phyloP scores from a whole-genome alignment of 2,888 invertebrate genomes.

The Shargacucullia verbasci region DNA sequence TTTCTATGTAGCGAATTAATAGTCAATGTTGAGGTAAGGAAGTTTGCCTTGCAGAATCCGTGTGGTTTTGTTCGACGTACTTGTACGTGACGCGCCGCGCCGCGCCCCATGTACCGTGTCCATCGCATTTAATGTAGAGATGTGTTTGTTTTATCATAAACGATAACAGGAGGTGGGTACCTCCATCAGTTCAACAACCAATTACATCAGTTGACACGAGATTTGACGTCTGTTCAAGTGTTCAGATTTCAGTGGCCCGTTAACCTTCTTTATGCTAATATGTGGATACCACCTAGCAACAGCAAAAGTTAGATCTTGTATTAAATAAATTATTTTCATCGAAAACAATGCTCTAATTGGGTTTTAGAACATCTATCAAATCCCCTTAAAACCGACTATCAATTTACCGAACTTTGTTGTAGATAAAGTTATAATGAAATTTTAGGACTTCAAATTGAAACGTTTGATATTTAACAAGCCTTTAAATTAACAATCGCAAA shows the following conservation, averaged over 20 bases:
- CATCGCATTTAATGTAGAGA: conserved; percentile 25
- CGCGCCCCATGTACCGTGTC: too few species aligned
- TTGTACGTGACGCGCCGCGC: conserved; percentile 23
- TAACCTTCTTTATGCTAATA: too few species aligned
- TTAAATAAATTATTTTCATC: conserved; percentile 11
- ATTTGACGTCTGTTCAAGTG: too few species aligned
- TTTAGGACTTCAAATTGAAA: conserved; percentile 47
- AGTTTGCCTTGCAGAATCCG: conserved; percentile 36
- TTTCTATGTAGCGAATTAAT: conserved; percentile 54
- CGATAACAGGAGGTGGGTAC: conserved; percentile 7
- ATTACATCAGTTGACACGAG: too few species aligned
- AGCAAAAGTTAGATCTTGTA: not conserved
- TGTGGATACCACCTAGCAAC: too few species aligned
- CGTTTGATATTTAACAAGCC: conserved; percentile 48
- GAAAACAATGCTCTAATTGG: conserved; percentile 41
- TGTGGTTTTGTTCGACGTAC: conserved; percentile 33
- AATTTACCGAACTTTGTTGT: conserved; percentile 44
- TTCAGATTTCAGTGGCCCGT: too few species aligned
- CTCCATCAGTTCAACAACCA: too few species aligned
- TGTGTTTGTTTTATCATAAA: conserved; percentile 21
- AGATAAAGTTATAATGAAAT: conserved; percentile 52
- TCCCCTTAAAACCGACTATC: conserved; percentile 35
- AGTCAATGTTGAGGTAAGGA: conserved; percentile 48
- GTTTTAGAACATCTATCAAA: conserved; percentile 30
- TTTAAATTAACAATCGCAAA: conserved; percentile 46